Evolutionary conservation across 2,888 invertebrate species (phyloP).

Genomic region (Thereva nobilitata): DNA sequence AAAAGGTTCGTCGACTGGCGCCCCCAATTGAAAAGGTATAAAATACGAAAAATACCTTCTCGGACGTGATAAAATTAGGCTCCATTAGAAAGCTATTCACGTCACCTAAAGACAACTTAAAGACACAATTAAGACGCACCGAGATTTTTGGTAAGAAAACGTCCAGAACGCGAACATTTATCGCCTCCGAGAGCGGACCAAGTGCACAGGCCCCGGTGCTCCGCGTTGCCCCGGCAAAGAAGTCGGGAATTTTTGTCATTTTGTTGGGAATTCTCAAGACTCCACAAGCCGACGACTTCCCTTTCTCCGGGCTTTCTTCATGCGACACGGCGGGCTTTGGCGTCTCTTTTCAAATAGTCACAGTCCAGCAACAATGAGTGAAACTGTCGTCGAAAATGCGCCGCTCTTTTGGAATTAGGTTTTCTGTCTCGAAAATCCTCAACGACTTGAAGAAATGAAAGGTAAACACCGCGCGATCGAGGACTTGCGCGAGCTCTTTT

Average conservation of each 20-base stretch:
- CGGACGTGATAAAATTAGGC: conserved; percentile 31
- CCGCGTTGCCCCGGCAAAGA: conserved; percentile 10
- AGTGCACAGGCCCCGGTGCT: conserved; percentile 2
- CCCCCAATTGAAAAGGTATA: conserved; percentile 19
- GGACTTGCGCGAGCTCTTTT: conserved; percentile 18
- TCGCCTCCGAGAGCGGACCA: neutral
- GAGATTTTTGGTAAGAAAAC: conserved; percentile 23
- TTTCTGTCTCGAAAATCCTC: conserved; percentile 18
- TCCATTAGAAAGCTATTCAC: conserved; percentile 33
- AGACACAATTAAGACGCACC: conserved; percentile 32
- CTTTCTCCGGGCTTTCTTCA: conserved; percentile 4
- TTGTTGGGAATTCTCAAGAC: conserved; percentile 24
- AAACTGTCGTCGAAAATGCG: conserved; percentile 12
- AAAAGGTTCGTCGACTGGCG: conserved; percentile 29
- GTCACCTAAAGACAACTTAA: conserved; percentile 31
- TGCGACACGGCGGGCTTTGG: no score
- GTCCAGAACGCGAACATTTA: conserved; percentile 5
- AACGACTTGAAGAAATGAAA: conserved; percentile 25
- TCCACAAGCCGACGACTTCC: neutral
- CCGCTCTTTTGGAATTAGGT: conserved; percentile 7
- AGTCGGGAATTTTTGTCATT: conserved; percentile 28
- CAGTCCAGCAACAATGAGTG: neutral
- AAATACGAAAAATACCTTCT: conserved; percentile 21
- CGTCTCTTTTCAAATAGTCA: no score
- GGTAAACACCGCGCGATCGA: conserved; percentile 23